These are phyloP conservation scores for Nasua narica DNA, from an alignment of 2,797 vertebrate genomes.

Conservation along the genomic window DNA sequence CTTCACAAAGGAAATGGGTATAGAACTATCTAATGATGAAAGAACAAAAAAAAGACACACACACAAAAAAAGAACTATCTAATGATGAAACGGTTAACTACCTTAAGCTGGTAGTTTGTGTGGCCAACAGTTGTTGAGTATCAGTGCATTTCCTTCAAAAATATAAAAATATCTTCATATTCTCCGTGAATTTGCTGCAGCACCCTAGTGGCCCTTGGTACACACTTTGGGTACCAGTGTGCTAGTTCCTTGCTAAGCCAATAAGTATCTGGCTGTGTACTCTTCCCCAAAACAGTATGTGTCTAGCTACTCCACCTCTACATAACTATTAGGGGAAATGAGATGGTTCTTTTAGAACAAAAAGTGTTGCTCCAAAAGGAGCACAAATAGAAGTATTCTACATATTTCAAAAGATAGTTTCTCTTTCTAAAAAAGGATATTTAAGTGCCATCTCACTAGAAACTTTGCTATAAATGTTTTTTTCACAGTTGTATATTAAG, in stretches of 20 bases:
- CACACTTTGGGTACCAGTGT: background rate
- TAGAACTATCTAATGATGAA: constrained; percentile 3
- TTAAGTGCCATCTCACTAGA: background rate
- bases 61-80: constrained; percentile 4
- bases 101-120: background rate
- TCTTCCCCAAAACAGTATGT: background rate
- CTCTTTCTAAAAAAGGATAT: background rate
- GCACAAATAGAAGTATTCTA: background rate
- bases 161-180: background rate
- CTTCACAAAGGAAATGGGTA: background rate
- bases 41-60: too few species aligned
- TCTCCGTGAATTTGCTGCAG: background rate
- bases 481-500: background rate
- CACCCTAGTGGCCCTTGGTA: background rate
- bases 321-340: background rate
- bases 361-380: background rate
- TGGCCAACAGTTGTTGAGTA: background rate
- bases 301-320: background rate
- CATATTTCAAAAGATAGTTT: constrained; percentile 5
- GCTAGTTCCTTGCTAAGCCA: background rate
- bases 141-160: background rate
- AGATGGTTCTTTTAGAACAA: background rate
- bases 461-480: background rate
- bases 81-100: background rate
- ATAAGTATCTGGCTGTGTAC: background rate